Base-by-base conservation (phyloP, 2,888 invertebrate genomes). In the Ceratothoa steindachneri region DNA sequence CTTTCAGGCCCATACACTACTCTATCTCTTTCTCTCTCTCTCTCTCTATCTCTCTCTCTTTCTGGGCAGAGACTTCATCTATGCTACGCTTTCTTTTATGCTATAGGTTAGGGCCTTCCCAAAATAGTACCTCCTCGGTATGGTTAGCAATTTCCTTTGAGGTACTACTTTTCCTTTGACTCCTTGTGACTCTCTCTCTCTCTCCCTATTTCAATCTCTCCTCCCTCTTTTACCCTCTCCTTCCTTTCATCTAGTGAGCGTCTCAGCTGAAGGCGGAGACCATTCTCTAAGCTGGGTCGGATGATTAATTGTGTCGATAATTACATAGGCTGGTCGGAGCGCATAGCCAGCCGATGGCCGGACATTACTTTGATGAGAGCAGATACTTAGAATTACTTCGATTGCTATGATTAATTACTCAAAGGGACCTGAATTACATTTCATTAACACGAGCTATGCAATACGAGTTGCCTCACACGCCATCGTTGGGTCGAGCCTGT, bases 261-360 rank as follows among this genome's bases (percentile, higher is more conserved):
- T 41, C 41, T 41, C 41, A 15, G 7, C 41, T 41, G 41, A 41
- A 41, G 5, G 41, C 41, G 41, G 41, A n/a, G 41, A 1, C 22
- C n/a, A 24, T 24, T 60, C 60, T 12, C 60, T 60, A 60, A 60
- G 60, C 24, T 60, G 60, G 27, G 71, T 74, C 71, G 71, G 71
- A 74, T 74, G 74, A 74, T 74, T 74, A 74, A 74, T 74, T 71
- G 74, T 74, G 74, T 74, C 74, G 74, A 74, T 74, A 74, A 74
- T 74, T 74, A 74, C 74, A 70, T 29, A 67, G 74, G 74, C 67
- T 71, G 74, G 71, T 71, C 74, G 71, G 74, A 60, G 60, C 60
- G 71, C 74, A 68, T 71, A 67, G 74, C 74, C 22, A 71, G 71
- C 71, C 74, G 71, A 71, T 67, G 74, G 71, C 71, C 67, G 71